Evolutionary conservation across 2,888 invertebrate genomes (phyloP), one percentile per base, ranked within the genome.

Genomic region (Erebia ligea): DNA sequence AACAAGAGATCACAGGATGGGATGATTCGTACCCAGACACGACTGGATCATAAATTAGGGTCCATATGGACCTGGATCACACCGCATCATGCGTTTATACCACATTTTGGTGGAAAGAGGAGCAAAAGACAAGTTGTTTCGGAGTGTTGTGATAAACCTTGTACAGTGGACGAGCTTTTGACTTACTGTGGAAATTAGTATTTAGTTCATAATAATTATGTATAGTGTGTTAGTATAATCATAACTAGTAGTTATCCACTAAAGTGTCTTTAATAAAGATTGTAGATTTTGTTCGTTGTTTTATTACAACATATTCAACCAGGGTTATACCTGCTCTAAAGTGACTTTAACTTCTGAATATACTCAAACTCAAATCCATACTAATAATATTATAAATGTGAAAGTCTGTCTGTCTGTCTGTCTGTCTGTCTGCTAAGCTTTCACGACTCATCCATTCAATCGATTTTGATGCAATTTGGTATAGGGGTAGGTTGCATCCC

Each of bases 141-240:
- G n/a, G 79, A 81, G 54, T 85, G 86, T 78, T 86, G 86, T 70
- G 75, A 77, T 2, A 80, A 81, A 17, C 76, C 81, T 0, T 85
- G 84, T 66, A 73, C 78, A 2, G 48, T 75, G 15, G 59, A 72
- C 25, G 76, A 75, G 59, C 58, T 76, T 21, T 45, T 73, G 25
- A 40, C 68, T 2, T 76, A 76, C 61, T 76, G 76, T 42, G 69
- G 71, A 65, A 54, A 57, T 54, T 67, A 59, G 15, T 48, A 3
- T 13, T 21, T 13, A 13, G 45, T 13, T 45, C 15, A 5, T n/a
- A 15, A 15, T 48, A 10, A 13, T 6, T 61, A 40, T 17, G 13
- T 21, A 45, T 17, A 21, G 48, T 48, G 45, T 2, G 61, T 11
- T 45, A 45, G 42, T 42, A 42, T 42, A 42, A 42, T 45, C 11